Conservation (phyloP, 1,140 invertebrate genomes). For the Drosophila virilis region DNA sequence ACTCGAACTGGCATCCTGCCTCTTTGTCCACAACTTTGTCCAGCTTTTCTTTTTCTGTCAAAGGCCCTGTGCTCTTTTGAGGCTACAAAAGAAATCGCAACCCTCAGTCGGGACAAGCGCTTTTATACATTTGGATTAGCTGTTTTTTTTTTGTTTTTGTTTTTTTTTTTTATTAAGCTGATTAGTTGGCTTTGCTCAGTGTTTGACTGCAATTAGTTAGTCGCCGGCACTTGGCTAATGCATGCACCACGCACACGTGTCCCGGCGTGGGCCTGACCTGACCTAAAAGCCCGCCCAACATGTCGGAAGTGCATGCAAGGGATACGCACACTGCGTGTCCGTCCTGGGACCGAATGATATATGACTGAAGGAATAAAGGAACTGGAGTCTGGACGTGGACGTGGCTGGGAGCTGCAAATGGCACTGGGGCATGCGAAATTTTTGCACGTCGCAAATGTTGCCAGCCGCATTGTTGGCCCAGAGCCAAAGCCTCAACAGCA, state of each 20-base stretch:
- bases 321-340: too few relatives aligned
- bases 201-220: not conserved
- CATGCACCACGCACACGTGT: constrained; percentile 11
- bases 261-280: constrained; percentile 2
- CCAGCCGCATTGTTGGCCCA: not conserved
- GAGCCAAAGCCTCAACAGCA: not conserved
- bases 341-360: not conserved
- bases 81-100: too few relatives aligned
- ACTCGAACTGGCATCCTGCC: too few relatives aligned
- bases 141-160: too few relatives aligned
- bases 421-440: constrained; percentile 1
- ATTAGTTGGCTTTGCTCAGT: not conserved
- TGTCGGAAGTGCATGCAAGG: not conserved
- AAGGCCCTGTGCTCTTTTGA: too few relatives aligned
- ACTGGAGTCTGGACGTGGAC: not conserved
- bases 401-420: not conserved
- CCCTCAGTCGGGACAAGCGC: too few relatives aligned
- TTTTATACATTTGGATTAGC: too few relatives aligned
- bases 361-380: not conserved
- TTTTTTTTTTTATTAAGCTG: not conserved
- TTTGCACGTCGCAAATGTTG: not conserved
- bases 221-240: not conserved
- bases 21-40: too few relatives aligned
- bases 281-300: constrained; percentile 5
- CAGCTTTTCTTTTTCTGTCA: too few relatives aligned